Percentiles rank a stretch among this genome's conserved stretches.
These are phyloP conservation scores for Enteromius unitaeniatus DNA, from an alignment of 2,797 vertebrate genomes.

Conservation along the genomic window DNA sequence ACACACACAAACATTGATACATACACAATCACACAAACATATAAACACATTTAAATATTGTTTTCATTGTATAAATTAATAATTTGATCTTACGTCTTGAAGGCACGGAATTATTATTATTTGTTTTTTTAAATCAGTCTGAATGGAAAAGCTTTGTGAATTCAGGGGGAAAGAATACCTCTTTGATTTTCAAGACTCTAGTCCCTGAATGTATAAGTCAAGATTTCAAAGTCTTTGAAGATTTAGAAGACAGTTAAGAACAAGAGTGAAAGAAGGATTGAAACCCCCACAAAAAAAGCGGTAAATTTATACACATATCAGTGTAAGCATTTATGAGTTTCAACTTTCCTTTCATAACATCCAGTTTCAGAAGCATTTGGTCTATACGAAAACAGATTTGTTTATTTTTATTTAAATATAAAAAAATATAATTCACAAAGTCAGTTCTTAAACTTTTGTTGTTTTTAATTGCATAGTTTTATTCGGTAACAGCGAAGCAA, in stretches of 20 bases:
- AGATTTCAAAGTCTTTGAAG: slow-evolving; percentile 38
- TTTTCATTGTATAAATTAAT: background rate
- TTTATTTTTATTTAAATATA: too few species aligned
- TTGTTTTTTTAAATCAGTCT: background rate
- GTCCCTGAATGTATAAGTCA: slow-evolving; percentile 26
- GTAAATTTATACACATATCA: slow-evolving; percentile 9
- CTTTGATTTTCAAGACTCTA: slow-evolving; percentile 19
- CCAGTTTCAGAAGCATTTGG: background rate
- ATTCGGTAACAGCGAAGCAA: slow-evolving; percentile 1
- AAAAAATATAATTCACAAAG: too few species aligned
- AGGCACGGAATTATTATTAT: background rate
- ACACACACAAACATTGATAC: background rate
- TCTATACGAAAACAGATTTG: background rate
- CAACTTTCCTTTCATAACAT: background rate
- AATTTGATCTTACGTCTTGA: background rate
- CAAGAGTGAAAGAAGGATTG: slow-evolving; percentile 26
- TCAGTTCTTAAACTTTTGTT: background rate
- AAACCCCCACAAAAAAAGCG: background rate
- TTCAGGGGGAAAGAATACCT: background rate
- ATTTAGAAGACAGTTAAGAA: slow-evolving; percentile 14
- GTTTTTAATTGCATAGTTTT: background rate
- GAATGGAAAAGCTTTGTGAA: slow-evolving; percentile 21
- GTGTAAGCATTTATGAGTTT: background rate
- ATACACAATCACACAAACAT: background rate
- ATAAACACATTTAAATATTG: background rate